A percentile compares a stretch with the other conserved stretches of the same genome.
Evolutionary conservation across 1,140 invertebrate species (phyloP).

Genomic region (Metopolophium dirhodum): DNA sequence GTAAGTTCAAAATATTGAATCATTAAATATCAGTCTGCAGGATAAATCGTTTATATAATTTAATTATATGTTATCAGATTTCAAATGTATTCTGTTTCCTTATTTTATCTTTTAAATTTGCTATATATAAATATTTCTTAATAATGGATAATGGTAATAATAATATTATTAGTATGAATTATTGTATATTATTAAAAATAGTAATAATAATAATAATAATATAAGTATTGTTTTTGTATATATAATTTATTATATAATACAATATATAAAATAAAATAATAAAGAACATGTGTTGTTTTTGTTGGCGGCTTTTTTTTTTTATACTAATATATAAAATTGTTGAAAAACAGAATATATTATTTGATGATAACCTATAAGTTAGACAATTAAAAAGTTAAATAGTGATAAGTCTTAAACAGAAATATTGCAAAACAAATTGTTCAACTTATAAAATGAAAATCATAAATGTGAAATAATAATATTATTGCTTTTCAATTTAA

Average conservation of each 20-base stretch:
- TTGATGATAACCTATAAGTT: not conserved
- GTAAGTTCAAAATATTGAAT: not conserved
- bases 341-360: slow-evolving; percentile 31
- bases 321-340: slow-evolving; percentile 33
- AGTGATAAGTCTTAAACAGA: not conserved
- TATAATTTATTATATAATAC: slow-evolving; percentile 38
- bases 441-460: slow-evolving; percentile 20
- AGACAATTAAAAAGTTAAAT: slow-evolving; percentile 2
- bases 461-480: slow-evolving; percentile 9
- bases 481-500: slow-evolving; percentile 39
- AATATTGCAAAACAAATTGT: not conserved
- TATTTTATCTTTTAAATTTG: not conserved
- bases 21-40: not conserved
- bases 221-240: slow-evolving; percentile 21
- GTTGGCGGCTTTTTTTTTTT: not conserved
- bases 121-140: not conserved
- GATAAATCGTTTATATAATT: not conserved
- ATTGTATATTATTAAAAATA: slow-evolving; percentile 19
- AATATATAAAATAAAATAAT: slow-evolving; percentile 33
- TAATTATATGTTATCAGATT: not conserved
- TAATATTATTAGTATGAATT: not conserved
- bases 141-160: not conserved
- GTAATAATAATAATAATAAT: not conserved
- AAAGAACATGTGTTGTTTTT: slow-evolving; percentile 17
- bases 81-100: not conserved